Base-by-base conservation (phyloP, 2,888 invertebrate genomes). In the Thecophora atra region DNA sequence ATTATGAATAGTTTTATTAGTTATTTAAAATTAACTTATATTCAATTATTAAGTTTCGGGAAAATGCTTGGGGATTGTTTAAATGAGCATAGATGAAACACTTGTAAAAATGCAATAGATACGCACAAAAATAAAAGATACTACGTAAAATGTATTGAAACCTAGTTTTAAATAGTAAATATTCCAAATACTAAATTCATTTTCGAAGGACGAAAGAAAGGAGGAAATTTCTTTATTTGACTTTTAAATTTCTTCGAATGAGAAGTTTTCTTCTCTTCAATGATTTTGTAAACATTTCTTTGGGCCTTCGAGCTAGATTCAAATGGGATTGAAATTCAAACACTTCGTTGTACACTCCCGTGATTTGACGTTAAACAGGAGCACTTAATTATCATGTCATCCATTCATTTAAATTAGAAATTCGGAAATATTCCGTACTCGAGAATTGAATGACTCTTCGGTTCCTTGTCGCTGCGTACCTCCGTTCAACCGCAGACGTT, bases 381-480 rank as follows among this genome's bases (percentile, higher is more conserved):
- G 63, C 63, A 70, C 63, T 70, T 70, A 51, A 70, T 70, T 63
- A 70, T 63, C 70, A 37, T 51, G 19, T 8, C 62, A 30, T 70
- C 68, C 42, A 30, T 70, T 58, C 42, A 24, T 26, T 51, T 66
- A 26, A 21, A 69, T 69, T 69, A 69, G 68, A 69, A 69, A 58
- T 69, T 17, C 58, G 26, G 19, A 42, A 58, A 42, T 52, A 52
- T 17, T 19, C 8, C 52, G 28, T 24, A n/a, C 52, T 66, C 66
- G 26, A 8, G 17, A 37, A 42, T 37, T 21, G n/a, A 19, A 24
- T 1, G 8, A 28, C 54, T 15, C 67, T n/a, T n/a, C n/a, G n/a
- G n/a, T n/a, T n/a, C n/a, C n/a, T n/a, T 15, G 26, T 37, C 11
- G 19, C 19, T 54, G 5, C 24, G 24, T 17, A 21, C 28, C 21